phyloP scores from a whole-genome alignment of 2,888 invertebrate genomes.

The Tholera decimalis region DNA sequence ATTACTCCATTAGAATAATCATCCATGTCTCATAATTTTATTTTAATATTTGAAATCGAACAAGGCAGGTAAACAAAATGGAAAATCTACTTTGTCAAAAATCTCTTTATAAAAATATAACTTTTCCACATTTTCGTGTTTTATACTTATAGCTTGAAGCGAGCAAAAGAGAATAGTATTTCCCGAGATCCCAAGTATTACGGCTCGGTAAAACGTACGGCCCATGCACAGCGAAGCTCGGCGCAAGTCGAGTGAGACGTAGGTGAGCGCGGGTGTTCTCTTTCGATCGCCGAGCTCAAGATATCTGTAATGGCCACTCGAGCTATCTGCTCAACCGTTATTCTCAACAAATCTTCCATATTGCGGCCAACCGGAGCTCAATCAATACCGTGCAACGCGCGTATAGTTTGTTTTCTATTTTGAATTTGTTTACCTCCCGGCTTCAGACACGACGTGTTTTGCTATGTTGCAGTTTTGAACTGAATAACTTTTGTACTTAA shows the following conservation, averaged over 20 bases:
- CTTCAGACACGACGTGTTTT: slow-evolving; percentile 55
- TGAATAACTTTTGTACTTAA: slow-evolving; percentile 59
- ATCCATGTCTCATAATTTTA: not conserved
- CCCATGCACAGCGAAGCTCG: slow-evolving; percentile 66
- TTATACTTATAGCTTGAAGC: slow-evolving; percentile 62
- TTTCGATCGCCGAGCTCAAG: slow-evolving; percentile 83
- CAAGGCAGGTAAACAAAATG: slow-evolving; percentile 15
- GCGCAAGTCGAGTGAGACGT: slow-evolving; percentile 79
- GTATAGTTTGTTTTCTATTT: slow-evolving; percentile 75
- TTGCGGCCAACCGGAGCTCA: slow-evolving; percentile 83
- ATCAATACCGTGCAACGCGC: slow-evolving; percentile 79
- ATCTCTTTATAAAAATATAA: slow-evolving; percentile 45
- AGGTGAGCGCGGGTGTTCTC: slow-evolving; percentile 79
- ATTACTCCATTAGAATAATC: not conserved
- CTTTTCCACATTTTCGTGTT: slow-evolving; percentile 62
- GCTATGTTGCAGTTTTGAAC: slow-evolving; percentile 53
- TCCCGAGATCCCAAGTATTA: slow-evolving; percentile 69
- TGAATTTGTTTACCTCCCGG: slow-evolving; percentile 67
- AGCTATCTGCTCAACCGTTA: slow-evolving; percentile 87
- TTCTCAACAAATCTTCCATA: slow-evolving; percentile 88
- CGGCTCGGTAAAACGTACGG: slow-evolving; percentile 71
- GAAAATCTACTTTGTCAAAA: slow-evolving; percentile 29
- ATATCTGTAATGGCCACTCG: slow-evolving; percentile 90
- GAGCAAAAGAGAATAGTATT: slow-evolving; percentile 68
- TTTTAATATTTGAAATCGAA: not conserved